Evolutionary conservation across 1,140 invertebrate species (phyloP), one percentile per base, ranked within the genome.

Genomic region (Lepidurus apus): DNA sequence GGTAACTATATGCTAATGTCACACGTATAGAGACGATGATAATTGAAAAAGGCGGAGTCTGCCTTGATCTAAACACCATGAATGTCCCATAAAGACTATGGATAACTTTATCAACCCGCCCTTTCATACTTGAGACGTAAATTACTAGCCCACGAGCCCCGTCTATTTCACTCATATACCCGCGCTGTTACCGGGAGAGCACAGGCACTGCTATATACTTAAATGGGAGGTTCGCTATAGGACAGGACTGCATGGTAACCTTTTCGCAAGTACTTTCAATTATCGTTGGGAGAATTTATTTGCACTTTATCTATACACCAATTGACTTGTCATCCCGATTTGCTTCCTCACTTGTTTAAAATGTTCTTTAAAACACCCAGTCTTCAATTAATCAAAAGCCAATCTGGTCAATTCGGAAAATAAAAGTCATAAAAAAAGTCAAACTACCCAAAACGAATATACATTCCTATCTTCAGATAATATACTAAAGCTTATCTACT

Each of bases 181-280:
- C 6, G 53, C 21, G 53, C 21, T 1, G 21, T 65, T 65, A 65
- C 53, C 53, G 53, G 53, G 53, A 13, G 8, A 47, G 17, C 17
- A n/a, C 21, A 8, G 17, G 21, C 17, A 21, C 53, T 21, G 21
- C 17, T n/a, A 7, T 13, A 7, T 65, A 47, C 10, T 65, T 21
- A 9, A 65, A 65, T 65, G 53, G 17, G 53, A 65, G 53, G 53
- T 65, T 34, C 2, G 34, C 34, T 65, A 17, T 65, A 65, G 21
- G 17, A 65, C 17, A 65, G 13, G 21, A 65, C 53, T 65, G 53
- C 17, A 7, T 65, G 53, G 53, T 17, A 65, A 65, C 53, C 53
- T 65, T 65, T 65, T 65, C 53, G 53, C 53, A 65, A 65, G 53
- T 65, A 65, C 53, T 65, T 65, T 65, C 53, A 65, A 65, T 65